Evolutionary conservation across 2,113 vertebrate genomes (phyloP).

Genomic region (Galeopterus variegatus): DNA sequence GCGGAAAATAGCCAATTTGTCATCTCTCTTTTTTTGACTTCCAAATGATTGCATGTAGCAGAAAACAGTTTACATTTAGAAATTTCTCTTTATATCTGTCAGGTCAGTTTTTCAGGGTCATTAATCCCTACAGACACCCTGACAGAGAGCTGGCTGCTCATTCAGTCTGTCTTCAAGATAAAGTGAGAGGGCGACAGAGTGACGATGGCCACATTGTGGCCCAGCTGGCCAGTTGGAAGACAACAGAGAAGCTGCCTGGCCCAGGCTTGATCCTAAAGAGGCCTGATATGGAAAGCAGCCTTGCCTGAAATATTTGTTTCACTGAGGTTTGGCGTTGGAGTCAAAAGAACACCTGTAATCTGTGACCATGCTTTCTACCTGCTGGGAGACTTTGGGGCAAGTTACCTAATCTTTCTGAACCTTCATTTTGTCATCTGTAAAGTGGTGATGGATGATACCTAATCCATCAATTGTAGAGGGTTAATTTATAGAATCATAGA

Average conservation of each 20-base stretch:
- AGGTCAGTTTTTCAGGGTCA: slow-evolving; percentile 23
- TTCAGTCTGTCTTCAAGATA: not conserved
- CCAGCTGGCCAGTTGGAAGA: not conserved
- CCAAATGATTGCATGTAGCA: slow-evolving; percentile 5
- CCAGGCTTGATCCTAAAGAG: not conserved
- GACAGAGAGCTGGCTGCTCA: not conserved
- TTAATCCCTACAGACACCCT: slow-evolving; percentile 19
- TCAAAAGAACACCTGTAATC: not conserved
- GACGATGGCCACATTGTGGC: not conserved
- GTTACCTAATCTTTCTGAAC: slow-evolving; percentile 16
- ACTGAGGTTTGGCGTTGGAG: not conserved
- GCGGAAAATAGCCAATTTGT: slow-evolving; percentile 54
- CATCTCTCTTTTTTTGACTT: slow-evolving; percentile 50
- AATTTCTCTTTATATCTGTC: slow-evolving; percentile 61
- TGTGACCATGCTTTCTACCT: not conserved
- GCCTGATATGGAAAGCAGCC: not conserved
- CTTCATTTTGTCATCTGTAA: slow-evolving; percentile 6
- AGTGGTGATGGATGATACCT: not conserved
- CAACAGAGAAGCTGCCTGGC: not conserved
- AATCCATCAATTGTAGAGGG: not conserved
- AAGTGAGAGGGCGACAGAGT: not conserved
- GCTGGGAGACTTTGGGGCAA: not conserved
- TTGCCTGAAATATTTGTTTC: not conserved
- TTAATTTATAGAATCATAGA: not conserved
- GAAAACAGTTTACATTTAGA: slow-evolving; percentile 55